Percentiles rank a stretch among this genome's conserved stretches.
Conservation (phyloP, 1,140 invertebrate species). For the Tachypleus tridentatus region DNA sequence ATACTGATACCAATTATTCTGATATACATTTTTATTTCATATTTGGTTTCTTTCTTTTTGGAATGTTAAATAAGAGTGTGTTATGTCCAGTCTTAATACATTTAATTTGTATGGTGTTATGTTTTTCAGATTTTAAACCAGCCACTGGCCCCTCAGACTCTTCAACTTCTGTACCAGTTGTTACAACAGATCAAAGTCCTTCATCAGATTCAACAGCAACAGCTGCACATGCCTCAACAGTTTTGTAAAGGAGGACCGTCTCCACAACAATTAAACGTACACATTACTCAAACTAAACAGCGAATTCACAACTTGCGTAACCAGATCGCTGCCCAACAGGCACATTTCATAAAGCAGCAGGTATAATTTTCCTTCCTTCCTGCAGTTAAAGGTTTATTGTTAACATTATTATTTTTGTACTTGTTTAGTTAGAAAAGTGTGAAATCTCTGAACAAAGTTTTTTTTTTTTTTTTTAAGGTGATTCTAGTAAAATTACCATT, state of each 20-base stretch:
- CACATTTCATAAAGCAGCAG: conserved; percentile 71
- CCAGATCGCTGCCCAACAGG: conserved; percentile 85
- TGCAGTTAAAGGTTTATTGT: too few relatives aligned
- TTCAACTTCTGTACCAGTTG: conserved; percentile 68
- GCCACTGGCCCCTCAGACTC: conserved; percentile 81
- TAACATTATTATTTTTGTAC: too few relatives aligned
- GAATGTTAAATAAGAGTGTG: too few relatives aligned
- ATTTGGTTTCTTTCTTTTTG: too few relatives aligned
- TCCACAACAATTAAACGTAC: conserved; percentile 49
- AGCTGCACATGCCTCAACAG: conserved; percentile 19
- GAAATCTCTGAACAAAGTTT: too few relatives aligned
- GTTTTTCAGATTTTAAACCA: conserved; percentile 70
- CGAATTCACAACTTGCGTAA: conserved; percentile 82
- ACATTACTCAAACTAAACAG: conserved; percentile 85
- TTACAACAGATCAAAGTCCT: conserved; percentile 70
- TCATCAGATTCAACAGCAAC: conserved; percentile 51
- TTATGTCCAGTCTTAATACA: too few relatives aligned
- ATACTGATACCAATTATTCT: too few relatives aligned
- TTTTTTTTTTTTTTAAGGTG: too few relatives aligned
- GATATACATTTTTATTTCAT: too few relatives aligned
- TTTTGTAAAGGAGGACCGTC: conserved; percentile 9
- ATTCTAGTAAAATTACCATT: too few relatives aligned
- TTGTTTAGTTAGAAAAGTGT: too few relatives aligned
- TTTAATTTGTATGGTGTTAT: too few relatives aligned
- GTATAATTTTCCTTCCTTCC: neutral